These are phyloP conservation scores for Zosterops hypoxanthus DNA, from an alignment of 2,113 vertebrate species.

Conservation along the genomic window DNA sequence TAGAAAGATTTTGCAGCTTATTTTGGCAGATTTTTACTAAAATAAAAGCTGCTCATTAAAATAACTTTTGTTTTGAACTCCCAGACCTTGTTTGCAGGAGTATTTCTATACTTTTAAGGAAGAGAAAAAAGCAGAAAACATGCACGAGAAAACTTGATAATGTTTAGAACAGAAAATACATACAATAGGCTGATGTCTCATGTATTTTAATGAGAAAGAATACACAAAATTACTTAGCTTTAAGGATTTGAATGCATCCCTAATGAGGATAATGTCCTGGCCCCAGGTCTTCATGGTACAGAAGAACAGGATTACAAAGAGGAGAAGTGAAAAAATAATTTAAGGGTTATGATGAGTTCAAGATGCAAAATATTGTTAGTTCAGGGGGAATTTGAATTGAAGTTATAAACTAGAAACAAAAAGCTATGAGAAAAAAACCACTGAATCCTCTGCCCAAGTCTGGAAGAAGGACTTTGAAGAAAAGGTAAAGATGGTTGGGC, in stretches of 20 bases:
- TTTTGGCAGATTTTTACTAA: conserved; percentile 39
- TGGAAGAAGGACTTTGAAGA: neutral
- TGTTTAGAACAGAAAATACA: neutral
- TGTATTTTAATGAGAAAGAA: conserved; percentile 32
- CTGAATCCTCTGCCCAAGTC: neutral
- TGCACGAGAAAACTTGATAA: neutral
- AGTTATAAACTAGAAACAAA: neutral
- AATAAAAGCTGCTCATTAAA: conserved; percentile 47
- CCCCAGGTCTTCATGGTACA: neutral
- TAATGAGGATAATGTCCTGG: conserved; percentile 42
- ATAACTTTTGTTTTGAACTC: conserved; percentile 25
- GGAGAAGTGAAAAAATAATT: conserved; percentile 19
- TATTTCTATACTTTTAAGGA: neutral
- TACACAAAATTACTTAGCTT: neutral
- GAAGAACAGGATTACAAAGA: neutral
- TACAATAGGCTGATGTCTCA: neutral
- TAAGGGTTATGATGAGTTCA: neutral
- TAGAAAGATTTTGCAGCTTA: conserved; percentile 16
- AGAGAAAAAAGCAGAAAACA: neutral
- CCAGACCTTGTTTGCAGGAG: neutral
- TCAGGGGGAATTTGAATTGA: neutral
- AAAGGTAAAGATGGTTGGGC: neutral
- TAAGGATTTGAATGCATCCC: conserved; percentile 18
- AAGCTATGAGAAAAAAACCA: neutral
- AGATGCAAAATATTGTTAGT: neutral